Conservation (phyloP, 2,797 vertebrate genomes). For the Dermochelys coriacea region DNA sequence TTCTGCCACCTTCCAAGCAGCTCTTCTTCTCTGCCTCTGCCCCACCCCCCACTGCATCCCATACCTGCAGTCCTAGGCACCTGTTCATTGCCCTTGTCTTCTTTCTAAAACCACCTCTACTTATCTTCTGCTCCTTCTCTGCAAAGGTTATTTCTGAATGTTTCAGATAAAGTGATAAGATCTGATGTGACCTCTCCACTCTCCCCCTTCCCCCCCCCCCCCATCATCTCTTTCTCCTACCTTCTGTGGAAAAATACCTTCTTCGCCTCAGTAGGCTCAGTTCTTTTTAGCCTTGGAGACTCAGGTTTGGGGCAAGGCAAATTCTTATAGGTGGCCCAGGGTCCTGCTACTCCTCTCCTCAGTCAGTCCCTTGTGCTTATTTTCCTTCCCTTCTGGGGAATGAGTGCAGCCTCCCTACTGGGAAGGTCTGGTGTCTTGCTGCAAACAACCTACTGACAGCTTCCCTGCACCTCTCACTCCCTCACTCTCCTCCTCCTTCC, state of each 20-base stretch:
- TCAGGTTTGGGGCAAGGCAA: too few relatives aligned
- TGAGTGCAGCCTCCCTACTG: too few relatives aligned
- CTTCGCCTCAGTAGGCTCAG: too few relatives aligned
- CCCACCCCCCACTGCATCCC: neutral
- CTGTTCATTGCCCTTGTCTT: neutral
- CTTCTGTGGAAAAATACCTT: neutral
- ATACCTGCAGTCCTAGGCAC: neutral
- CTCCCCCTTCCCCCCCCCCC: neutral
- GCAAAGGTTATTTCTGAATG: neutral
- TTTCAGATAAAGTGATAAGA: neutral
- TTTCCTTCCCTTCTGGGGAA: too few relatives aligned
- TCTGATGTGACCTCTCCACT: neutral
- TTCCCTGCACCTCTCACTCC: too few relatives aligned
- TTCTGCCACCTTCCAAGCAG: neutral
- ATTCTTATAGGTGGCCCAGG: too few relatives aligned
- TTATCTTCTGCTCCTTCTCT: neutral
- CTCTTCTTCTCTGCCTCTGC: neutral
- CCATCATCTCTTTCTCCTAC: neutral
- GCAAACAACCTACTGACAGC: too few relatives aligned
- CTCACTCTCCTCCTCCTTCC: too few relatives aligned
- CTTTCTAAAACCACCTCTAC: neutral
- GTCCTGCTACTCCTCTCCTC: too few relatives aligned
- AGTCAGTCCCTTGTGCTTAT: too few relatives aligned
- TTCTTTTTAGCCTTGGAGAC: too few relatives aligned
- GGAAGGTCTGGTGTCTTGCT: too few relatives aligned